These are phyloP conservation scores for Aplocera efformata DNA, from an alignment of 2,888 invertebrate genomes.

Conservation along the genomic window DNA sequence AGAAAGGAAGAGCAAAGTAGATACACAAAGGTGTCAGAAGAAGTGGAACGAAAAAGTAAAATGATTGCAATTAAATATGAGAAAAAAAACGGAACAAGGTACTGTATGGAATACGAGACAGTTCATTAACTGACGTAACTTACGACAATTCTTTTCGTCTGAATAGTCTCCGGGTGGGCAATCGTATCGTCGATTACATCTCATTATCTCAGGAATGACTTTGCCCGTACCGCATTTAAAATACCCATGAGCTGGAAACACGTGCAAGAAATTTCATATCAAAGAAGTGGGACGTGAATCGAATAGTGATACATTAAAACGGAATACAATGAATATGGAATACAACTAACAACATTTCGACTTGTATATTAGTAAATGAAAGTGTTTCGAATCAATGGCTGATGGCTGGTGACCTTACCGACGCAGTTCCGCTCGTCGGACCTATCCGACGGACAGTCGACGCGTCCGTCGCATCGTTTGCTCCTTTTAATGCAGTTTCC, in stretches of 20 bases:
- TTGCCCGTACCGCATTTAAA: constrained; percentile 85
- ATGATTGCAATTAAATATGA: constrained; percentile 9
- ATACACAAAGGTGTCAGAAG: constrained; percentile 23
- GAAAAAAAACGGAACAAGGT: constrained; percentile 17
- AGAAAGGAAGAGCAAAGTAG: constrained; percentile 18
- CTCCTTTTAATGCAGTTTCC: constrained; percentile 83
- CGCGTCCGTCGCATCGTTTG: constrained; percentile 83
- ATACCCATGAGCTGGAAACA: constrained; percentile 65
- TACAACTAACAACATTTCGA: no score
- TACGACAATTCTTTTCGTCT: constrained; percentile 89
- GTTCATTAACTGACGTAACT: constrained; percentile 71
- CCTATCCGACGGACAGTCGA: constrained; percentile 86
- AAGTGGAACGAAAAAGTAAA: constrained; percentile 15
- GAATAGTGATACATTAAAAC: not conserved
- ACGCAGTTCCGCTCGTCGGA: constrained; percentile 87
- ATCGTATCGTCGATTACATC: constrained; percentile 84
- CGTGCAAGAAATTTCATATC: constrained; percentile 33
- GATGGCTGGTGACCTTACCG: constrained; percentile 63
- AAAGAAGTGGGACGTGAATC: constrained; percentile 2
- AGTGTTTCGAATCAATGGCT: no score
- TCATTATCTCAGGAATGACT: constrained; percentile 76
- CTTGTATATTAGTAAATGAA: no score
- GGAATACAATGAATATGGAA: not conserved
- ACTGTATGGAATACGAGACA: constrained; percentile 26
- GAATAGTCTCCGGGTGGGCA: constrained; percentile 84